Percentiles rank a stretch among this genome's conserved stretches.
These are phyloP conservation scores for human DNA, from an alignment of 2,113 vertebrate species.

Conservation along the genomic window DNA sequence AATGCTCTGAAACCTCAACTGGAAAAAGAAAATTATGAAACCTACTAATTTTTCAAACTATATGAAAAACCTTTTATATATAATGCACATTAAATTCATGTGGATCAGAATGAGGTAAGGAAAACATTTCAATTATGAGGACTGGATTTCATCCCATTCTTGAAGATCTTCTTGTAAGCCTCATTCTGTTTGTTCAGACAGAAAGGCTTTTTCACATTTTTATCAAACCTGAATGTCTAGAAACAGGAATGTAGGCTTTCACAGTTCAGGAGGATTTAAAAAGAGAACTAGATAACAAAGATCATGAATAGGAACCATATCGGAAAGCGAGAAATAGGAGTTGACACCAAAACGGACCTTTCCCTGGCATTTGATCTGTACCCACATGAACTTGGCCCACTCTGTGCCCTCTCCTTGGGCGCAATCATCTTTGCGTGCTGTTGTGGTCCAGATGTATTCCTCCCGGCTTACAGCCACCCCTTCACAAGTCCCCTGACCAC, in stretches of 20 bases:
- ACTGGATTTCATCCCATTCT: conserved; percentile 40
- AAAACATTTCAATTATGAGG: conserved; percentile 54
- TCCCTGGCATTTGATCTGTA: not conserved
- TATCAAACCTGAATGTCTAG: conserved; percentile 15
- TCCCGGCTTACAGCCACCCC: not conserved
- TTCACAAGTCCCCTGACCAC: not conserved
- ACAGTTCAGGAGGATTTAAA: conserved; percentile 18
- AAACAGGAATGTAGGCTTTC: not conserved
- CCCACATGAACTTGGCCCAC: not conserved
- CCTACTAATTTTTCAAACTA: conserved; percentile 35
- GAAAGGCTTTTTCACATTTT: conserved; percentile 48
- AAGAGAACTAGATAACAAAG: not conserved
- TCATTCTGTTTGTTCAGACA: not conserved
- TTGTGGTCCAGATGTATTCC: not conserved
- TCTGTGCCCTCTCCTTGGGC: too few species aligned
- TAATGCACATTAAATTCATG: conserved; percentile 24
- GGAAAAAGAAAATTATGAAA: conserved; percentile 45
- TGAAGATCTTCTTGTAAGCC: conserved; percentile 15
- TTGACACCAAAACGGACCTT: not conserved
- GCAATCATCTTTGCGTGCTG: accelerated
- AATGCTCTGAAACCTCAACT: conserved; percentile 29
- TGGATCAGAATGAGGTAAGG: not conserved
- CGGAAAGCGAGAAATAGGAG: not conserved
- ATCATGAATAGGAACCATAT: not conserved
- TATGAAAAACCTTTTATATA: not conserved